Conservation (phyloP, 2,888 invertebrate species). For the Caradrina kadenii region DNA sequence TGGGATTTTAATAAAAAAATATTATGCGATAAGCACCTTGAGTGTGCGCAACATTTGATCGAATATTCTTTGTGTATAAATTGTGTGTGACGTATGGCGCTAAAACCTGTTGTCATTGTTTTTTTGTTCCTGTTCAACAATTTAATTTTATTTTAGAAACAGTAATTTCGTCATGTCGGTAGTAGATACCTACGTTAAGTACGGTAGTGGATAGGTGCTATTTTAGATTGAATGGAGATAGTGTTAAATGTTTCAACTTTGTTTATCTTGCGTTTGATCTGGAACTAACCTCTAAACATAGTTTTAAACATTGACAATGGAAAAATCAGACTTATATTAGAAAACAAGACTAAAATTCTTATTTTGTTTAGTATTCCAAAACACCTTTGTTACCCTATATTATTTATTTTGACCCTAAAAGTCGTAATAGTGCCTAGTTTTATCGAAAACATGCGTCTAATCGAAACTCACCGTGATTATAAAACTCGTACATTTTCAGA, state of each 20-base stretch:
- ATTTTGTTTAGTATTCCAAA: not conserved
- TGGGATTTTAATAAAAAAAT: constrained; percentile 40
- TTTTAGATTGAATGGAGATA: constrained; percentile 22
- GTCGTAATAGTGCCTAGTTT: not conserved
- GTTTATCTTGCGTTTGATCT: constrained; percentile 43
- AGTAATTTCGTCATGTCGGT: not conserved
- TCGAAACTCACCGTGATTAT: constrained; percentile 54
- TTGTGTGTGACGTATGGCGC: constrained; percentile 38
- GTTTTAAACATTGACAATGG: constrained; percentile 3
- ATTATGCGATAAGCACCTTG: constrained; percentile 45
- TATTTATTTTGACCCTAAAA: not conserved
- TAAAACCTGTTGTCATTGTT: constrained; percentile 33
- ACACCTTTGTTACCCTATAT: not conserved
- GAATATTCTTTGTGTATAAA: constrained; percentile 42
- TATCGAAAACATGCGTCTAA: constrained; percentile 1
- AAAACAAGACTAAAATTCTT: not conserved
- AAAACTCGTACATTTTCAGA: constrained; percentile 49
- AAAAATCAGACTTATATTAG: not conserved
- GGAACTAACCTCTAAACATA: constrained; percentile 31
- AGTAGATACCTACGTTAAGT: not conserved
- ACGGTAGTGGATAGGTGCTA: not conserved
- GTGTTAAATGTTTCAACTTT: constrained; percentile 19
- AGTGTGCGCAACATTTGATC: constrained; percentile 39
- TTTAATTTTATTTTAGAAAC: constrained; percentile 10
- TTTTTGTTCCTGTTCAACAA: constrained; percentile 17